Evolutionary conservation across 2,113 vertebrate genomes (phyloP).

Genomic region (Fregetta grallaria): DNA sequence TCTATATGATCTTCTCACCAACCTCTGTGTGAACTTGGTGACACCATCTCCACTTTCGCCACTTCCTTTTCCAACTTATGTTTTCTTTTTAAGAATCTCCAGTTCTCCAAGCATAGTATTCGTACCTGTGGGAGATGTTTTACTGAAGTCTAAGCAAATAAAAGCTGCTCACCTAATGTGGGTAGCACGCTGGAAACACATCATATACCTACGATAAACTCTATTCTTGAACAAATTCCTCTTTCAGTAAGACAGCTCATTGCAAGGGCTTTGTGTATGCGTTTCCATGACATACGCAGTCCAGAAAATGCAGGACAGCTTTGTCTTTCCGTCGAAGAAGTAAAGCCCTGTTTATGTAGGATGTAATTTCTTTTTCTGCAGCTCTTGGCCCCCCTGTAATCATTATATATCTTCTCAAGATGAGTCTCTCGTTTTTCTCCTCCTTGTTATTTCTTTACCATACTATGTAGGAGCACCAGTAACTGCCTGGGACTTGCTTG

Average conservation of each 20-base stretch:
- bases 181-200: background rate
- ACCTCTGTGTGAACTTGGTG: background rate
- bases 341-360: background rate
- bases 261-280: background rate
- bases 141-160: background rate
- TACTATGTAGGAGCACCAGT: background rate
- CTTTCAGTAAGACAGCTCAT: background rate
- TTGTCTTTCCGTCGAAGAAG: background rate
- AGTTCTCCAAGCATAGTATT: background rate
- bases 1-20: background rate
- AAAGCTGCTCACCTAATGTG: background rate
- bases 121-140: background rate
- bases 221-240: background rate
- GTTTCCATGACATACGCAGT: rapidly evolving
- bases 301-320: background rate
- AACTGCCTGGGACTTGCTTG: background rate
- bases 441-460: background rate
- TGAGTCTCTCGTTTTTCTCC: background rate
- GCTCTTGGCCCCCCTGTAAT: background rate
- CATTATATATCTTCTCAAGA: background rate
- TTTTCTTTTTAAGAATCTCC: background rate
- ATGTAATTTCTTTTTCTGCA: background rate
- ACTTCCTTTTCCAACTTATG: background rate
- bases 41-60: background rate
- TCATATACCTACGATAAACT: background rate